These are phyloP conservation scores for Nothocercus julius DNA, from an alignment of 2,113 vertebrate genomes.

Conservation along the genomic window DNA sequence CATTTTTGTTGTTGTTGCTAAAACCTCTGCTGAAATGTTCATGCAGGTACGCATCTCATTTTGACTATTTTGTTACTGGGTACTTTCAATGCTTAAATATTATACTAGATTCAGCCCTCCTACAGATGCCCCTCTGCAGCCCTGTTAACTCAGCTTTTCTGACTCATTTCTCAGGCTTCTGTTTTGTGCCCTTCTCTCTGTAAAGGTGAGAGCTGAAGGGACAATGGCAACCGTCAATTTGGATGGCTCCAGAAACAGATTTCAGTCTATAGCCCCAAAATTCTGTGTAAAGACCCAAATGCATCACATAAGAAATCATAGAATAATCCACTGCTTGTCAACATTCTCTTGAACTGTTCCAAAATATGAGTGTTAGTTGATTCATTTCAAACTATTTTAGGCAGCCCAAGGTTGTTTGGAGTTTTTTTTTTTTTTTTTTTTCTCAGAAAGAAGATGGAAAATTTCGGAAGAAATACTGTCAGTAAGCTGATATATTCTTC, in stretches of 20 bases:
- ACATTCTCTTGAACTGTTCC: constrained; percentile 16
- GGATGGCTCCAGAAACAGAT: background rate
- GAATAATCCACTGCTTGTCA: constrained; percentile 16
- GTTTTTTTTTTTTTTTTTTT: constrained; percentile 22
- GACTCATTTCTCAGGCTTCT: background rate
- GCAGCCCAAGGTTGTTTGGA: constrained; percentile 10
- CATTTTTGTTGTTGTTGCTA: background rate
- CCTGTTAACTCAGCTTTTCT: background rate
- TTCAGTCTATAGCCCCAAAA: background rate
- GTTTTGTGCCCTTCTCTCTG: background rate
- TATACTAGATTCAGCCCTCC: background rate
- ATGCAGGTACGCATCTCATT: background rate
- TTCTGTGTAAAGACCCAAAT: background rate
- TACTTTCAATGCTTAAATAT: background rate
- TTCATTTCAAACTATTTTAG: background rate
- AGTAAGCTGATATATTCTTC: constrained; percentile 8
- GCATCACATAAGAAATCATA: background rate
- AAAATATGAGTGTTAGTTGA: constrained; percentile 18
- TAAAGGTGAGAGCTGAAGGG: background rate
- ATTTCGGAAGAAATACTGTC: background rate
- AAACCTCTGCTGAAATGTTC: background rate
- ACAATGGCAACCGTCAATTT: background rate
- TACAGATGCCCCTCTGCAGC: background rate
- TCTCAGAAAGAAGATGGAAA: background rate
- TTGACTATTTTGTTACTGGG: background rate